A percentile compares a stretch with the other conserved stretches of the same genome.
These are phyloP conservation scores for Hylaea fasciaria DNA, from an alignment of 2,888 invertebrate species.

Conservation along the genomic window DNA sequence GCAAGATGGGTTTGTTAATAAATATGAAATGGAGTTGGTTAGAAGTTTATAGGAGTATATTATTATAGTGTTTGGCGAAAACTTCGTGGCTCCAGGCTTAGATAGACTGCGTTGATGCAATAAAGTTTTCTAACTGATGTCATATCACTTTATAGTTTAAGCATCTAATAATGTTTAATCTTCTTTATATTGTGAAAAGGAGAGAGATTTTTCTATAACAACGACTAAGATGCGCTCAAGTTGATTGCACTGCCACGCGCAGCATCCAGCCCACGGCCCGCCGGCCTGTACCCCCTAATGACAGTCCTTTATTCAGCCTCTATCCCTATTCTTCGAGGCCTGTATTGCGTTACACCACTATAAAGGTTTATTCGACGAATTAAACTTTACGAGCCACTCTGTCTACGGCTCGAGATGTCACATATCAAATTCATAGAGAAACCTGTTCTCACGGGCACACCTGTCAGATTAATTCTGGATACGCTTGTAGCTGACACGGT, in stretches of 20 bases:
- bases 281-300: conserved; percentile 62
- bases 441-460: conserved; percentile 69
- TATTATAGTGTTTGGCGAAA: too few species aligned
- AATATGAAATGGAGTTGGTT: too few species aligned
- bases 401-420: conserved; percentile 69
- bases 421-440: conserved; percentile 71
- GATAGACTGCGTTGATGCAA: too few species aligned
- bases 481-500: conserved; percentile 52
- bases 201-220: neutral
- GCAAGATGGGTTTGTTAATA: too few species aligned
- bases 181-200: too few species aligned
- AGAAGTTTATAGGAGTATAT: too few species aligned
- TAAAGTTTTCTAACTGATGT: too few species aligned
- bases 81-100: too few species aligned
- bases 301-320: conserved; percentile 66
- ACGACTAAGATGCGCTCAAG: neutral
- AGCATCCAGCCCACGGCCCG: conserved; percentile 54
- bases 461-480: conserved; percentile 72
- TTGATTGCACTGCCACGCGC: conserved; percentile 23
- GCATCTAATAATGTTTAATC: too few species aligned
- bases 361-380: conserved; percentile 73
- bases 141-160: too few species aligned
- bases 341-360: conserved; percentile 70
- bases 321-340: conserved; percentile 60
- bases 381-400: conserved; percentile 74